Base-by-base conservation (phyloP, 2,888 invertebrate species). In the Trichogramma evanescens region DNA sequence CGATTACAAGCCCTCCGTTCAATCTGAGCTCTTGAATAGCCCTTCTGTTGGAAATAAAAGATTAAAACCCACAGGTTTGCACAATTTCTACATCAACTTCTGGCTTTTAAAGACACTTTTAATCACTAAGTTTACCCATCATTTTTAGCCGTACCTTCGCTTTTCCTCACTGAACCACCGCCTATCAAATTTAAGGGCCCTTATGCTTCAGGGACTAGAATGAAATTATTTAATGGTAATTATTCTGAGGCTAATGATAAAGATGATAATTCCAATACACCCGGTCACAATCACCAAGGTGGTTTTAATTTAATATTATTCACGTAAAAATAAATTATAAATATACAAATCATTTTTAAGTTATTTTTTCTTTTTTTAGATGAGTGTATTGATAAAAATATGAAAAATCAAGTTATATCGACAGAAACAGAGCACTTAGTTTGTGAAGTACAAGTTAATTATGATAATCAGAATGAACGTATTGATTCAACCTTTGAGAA, bases 121-220 rank as follows among this genome's bases (percentile, higher is more conserved):
- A 43, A 48, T 8, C 6, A 45, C 50, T 42, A 44, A 26, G 43
- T 26, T 26, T 26, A 26, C 26, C 26, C 26, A 26, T 26, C 26
- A 26, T 26, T 63, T 63, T 43, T 6, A 63, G 63, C 63, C n/a
- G 39, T 63, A 26, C 63, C 63, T 4, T 50, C 61, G 6, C 52
- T 63, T 26, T 63, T 56, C 50, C 53, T 63, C 10, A 51, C 48
- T 6, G 50, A 52, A 45, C 45, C 61, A n/a, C 61, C 61, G 41
- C 58, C 63, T 38, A 42, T 54, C 43, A 43, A 41, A 4, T 38
- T 58, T 44, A 41, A 26, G 26, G 26, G 26, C 26, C 26, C 26
- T 26, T 26, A 26, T 26, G 26, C 26, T 26, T 26, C 26, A 26
- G 26, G 26, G 26, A 26, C 26, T 26, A 26, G 26, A 26, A 26